Evolutionary conservation across 1,140 invertebrate species (phyloP), one percentile per base, ranked within the genome.

Genomic region (Polypedilum pembai): DNA sequence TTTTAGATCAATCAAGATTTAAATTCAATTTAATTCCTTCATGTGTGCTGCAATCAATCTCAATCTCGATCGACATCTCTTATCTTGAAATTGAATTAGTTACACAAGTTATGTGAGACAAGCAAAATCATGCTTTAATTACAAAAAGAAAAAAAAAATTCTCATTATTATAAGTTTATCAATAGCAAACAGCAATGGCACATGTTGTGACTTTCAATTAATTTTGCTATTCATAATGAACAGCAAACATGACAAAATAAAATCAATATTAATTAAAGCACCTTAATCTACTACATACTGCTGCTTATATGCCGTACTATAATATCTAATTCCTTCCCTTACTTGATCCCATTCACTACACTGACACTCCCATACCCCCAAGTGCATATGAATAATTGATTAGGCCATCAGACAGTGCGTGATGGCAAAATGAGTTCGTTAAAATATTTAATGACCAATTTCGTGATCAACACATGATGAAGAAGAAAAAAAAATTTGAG

Each of bases 361-460:
- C n/a, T 56, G 45, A 56, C 45, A 56, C 45, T 56, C 45, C 10
- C 10, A 56, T n/a, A 56, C 24, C 24, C 24, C 24, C 24, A 56
- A 20, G 17, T 69, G 65, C 65, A 69, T 33, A 33, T 69, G 65
- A 69, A 69, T 69, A 69, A 69, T 69, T 69, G 17, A 69, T 20
- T 18, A 69, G 65, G 20, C 20, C 45, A 56, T 56, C 45, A 56
- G 45, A 69, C 17, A 18, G 65, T 69, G 65, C 65, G 65, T 69
- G 65, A 69, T 69, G 18, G 15, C 17, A 33, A 33, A 56, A n/a
- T 56, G 45, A 8, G n/a, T 69, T 21, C 20, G 65, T 69, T 69
- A 18, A 69, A 69, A 69, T 18, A 69, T 69, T 69, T 69, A 69
- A 69, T 69, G 20, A 18, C 17, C 65, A 69, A 69, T 69, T 69